These are phyloP conservation scores for Pluvianellus socialis DNA, from an alignment of 2,113 vertebrate species.

Conservation along the genomic window DNA sequence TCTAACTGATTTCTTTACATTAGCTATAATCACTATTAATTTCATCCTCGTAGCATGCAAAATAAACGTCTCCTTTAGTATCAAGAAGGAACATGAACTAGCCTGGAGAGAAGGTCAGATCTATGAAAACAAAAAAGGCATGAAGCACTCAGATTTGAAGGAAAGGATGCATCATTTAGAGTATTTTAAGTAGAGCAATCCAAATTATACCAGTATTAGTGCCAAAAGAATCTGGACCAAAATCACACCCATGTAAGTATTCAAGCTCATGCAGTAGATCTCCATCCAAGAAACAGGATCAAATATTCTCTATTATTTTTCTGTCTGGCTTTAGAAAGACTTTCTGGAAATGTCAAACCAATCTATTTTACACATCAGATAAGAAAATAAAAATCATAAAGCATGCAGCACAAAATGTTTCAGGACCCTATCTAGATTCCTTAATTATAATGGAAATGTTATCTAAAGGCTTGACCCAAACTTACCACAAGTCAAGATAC, in stretches of 20 bases:
- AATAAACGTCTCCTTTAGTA: background rate
- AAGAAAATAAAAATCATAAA: conserved; percentile 32
- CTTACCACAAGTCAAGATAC: background rate
- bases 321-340: conserved; percentile 17
- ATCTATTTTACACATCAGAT: conserved; percentile 31
- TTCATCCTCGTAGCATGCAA: background rate
- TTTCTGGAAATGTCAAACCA: conserved; percentile 50
- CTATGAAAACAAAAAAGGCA: background rate
- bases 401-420: background rate
- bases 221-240: conserved; percentile 55
- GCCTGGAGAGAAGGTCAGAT: background rate
- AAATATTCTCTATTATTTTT: conserved; percentile 48
- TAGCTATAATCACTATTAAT: background rate
- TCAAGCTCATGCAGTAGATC: conserved; percentile 18
- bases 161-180: conserved; percentile 9
- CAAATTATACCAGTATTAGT: conserved; percentile 4
- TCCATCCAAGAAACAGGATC: conserved; percentile 47
- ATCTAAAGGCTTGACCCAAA: background rate
- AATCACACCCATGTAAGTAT: conserved; percentile 37
- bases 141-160: background rate
- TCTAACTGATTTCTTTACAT: background rate
- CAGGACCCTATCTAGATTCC: background rate
- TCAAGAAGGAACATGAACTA: background rate
- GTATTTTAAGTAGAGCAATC: conserved; percentile 28
- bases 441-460: background rate